Conservation (phyloP, 1,140 invertebrate genomes). For the Drosophila elegans region DNA sequence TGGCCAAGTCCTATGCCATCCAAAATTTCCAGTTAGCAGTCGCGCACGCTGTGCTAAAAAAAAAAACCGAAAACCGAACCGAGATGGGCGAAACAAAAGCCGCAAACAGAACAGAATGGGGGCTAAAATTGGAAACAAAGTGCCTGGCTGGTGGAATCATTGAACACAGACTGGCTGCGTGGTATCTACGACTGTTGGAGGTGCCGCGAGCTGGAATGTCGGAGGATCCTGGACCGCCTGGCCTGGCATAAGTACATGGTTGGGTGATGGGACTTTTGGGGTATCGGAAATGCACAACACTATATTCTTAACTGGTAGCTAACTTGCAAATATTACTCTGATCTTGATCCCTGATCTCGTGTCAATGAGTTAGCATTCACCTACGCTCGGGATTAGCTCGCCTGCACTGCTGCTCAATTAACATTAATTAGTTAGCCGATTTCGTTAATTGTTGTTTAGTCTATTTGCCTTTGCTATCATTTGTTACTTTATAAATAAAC, state of each 20-base stretch:
- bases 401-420: conserved; percentile 58
- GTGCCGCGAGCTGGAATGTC: conserved; percentile 61
- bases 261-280: conserved; percentile 3
- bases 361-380: conserved; percentile 42
- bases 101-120: conserved; percentile 55
- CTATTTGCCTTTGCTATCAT: conserved; percentile 81
- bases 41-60: conserved; percentile 32
- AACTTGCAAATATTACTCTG: conserved; percentile 42
- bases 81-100: conserved; percentile 58
- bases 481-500: conserved; percentile 83
- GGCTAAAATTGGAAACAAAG: conserved; percentile 43
- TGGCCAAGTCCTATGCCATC: conserved; percentile 67
- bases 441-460: conserved; percentile 75
- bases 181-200: conserved; percentile 51
- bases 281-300: conserved; percentile 41
- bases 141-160: conserved; percentile 21
- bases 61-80: conserved; percentile 29
- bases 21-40: conserved; percentile 45
- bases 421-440: conserved; percentile 70
- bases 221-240: conserved; percentile 26
- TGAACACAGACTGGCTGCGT: conserved; percentile 70
- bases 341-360: conserved; percentile 46
- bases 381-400: conserved; percentile 62
- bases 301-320: conserved; percentile 38
- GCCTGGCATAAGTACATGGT: conserved; percentile 50